Evolutionary conservation across 2,113 vertebrate species (phyloP), one percentile per base, ranked within the genome.

Genomic region (Cnemophilus loriae): DNA sequence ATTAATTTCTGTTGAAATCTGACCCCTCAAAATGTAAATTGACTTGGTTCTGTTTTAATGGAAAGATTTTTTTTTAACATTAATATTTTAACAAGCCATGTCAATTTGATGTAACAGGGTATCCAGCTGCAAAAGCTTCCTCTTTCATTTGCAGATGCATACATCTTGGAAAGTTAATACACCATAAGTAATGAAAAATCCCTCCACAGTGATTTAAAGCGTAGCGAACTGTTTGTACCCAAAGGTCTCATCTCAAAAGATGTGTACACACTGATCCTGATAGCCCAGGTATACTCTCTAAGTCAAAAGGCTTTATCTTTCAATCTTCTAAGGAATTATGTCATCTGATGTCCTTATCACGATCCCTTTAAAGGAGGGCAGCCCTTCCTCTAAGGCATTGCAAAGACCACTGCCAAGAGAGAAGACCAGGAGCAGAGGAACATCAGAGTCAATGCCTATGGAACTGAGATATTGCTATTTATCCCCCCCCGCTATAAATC

Each of bases 1-100:
- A 96, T 96, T 96, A 94, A 93, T 97, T 96, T 94, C 86, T 87
- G 21, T 82, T 84, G 78, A 92, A 96, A 91, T 76, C 64, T 90
- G 83, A 85, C 79, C 70, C 52, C 67, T 91, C 65, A 73, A 85
- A 94, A 91, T 86, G 46, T 83, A 83, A 96, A 95, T 96, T 91
- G 70, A 94, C 90, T 76, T 83, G 8, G 52, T 81, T 86, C 74
- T 87, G n/a, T 89, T 92, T 88, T 84, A 95, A 95, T 81, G 37
- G 81, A 84, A 94, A 84, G 30, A n/a, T 3, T 47, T 80, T 39
- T 67, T 95, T 79, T 27, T 16, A 5, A 28, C 44, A 70, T 84
- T 88, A 96, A 86, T 95, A 85, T 93, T 96, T 96, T 96, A 95
- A 94, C 70, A 96, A 92, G 78, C 63, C 68, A 26, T 88, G 87